Percentiles rank a stretch among this genome's conserved stretches.
phyloP scores from a whole-genome alignment of 2,797 vertebrate species.

The Brotula barbata region DNA sequence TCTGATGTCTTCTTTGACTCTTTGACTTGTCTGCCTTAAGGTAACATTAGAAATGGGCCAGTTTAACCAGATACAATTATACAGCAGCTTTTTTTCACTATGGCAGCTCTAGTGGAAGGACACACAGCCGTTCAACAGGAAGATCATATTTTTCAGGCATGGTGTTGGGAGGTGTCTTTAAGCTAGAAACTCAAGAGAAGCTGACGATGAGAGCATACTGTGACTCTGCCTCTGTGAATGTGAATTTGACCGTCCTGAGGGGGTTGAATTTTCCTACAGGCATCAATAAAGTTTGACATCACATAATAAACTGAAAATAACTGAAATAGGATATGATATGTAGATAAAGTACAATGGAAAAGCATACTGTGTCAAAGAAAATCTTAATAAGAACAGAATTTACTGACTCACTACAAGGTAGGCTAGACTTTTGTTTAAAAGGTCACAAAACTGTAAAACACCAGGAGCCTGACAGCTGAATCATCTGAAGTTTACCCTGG shows the following conservation, averaged over 20 bases:
- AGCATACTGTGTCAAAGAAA: not conserved
- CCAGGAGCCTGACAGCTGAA: slow-evolving; percentile 1
- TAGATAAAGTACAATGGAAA: not conserved
- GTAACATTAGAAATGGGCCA: not conserved
- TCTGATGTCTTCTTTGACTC: not conserved
- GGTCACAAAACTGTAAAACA: slow-evolving; percentile 4
- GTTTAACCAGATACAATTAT: not conserved
- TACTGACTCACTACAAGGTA: not conserved
- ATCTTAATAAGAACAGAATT: not conserved
- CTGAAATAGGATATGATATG: not conserved
- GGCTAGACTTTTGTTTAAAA: no score
- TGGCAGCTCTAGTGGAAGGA: not conserved
- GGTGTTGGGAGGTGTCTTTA: slow-evolving; percentile 14
- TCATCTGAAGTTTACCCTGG: not conserved
- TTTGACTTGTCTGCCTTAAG: not conserved
- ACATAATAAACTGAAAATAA: no score
- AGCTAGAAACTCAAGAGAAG: no score
- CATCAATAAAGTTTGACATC: slow-evolving; percentile 55
- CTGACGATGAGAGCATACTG: no score
- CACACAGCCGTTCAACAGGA: slow-evolving; percentile 11
- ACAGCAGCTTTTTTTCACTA: not conserved
- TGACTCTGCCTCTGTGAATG: slow-evolving; percentile 12
- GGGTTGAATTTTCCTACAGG: slow-evolving; percentile 34
- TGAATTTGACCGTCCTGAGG: slow-evolving; percentile 35
- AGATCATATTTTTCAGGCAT: not conserved